Conservation (phyloP, 2,113 vertebrate genomes). For the Leucopternis melanops region DNA sequence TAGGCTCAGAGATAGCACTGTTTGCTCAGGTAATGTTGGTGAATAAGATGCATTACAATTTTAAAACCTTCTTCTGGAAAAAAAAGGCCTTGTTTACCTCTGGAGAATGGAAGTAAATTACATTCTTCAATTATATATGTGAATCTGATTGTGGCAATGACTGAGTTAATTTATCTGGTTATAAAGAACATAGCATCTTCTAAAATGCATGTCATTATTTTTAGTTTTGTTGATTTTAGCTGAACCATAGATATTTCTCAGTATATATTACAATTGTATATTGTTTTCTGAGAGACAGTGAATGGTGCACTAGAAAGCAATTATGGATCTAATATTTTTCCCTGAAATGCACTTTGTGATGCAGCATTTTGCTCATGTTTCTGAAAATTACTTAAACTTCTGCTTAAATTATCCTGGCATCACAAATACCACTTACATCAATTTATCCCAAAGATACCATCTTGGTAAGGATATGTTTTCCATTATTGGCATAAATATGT, state of each 20-base stretch:
- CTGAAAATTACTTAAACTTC: constrained; percentile 12
- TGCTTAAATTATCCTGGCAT: neutral
- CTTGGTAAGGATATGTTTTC: neutral
- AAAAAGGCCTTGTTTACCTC: neutral
- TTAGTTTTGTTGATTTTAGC: constrained; percentile 16
- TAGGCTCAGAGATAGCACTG: neutral
- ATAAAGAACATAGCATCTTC: neutral
- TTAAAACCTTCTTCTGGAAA: neutral
- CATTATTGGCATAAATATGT: neutral
- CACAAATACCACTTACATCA: neutral
- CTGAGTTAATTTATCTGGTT: neutral
- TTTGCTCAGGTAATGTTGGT: neutral
- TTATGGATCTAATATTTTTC: neutral
- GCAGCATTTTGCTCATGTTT: constrained; percentile 15
- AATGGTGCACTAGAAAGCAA: neutral
- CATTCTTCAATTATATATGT: neutral
- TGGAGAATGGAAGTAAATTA: neutral
- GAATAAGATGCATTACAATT: neutral
- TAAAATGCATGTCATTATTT: neutral
- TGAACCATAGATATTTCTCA: neutral
- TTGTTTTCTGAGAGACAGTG: neutral
- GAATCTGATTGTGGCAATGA: neutral
- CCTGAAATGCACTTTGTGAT: constrained; percentile 6
- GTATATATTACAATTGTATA: neutral
- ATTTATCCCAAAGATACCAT: neutral